phyloP scores from a whole-genome alignment of 37 sponge, comb jelly and placozoan species.

The Chondrilla cf. caribensis region DNA sequence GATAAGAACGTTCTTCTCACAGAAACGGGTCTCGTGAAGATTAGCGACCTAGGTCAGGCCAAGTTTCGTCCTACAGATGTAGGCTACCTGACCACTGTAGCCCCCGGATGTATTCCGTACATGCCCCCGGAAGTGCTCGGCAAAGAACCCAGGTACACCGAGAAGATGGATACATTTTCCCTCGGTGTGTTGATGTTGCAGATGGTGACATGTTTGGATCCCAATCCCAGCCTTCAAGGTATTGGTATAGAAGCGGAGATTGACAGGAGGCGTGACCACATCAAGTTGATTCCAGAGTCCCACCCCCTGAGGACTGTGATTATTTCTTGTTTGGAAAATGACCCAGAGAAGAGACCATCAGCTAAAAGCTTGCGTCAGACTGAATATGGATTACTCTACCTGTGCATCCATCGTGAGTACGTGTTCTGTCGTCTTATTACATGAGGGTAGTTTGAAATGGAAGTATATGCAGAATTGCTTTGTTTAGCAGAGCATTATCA shows the following conservation, averaged over 20 bases:
- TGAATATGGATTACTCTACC: too few relatives aligned
- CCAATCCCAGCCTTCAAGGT: neutral
- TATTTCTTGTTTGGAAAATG: neutral
- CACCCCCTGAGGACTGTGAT: neutral
- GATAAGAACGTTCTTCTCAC: constrained; percentile 10
- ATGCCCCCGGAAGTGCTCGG: constrained; percentile 11
- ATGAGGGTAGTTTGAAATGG: too few relatives aligned
- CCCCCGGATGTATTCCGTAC: constrained; percentile 5
- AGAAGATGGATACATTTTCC: constrained; percentile 11
- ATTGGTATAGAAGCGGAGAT: neutral
- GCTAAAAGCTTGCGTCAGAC: too few relatives aligned
- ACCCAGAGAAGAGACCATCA: constrained; percentile 1
- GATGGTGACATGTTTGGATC: neutral
- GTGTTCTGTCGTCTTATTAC: too few relatives aligned
- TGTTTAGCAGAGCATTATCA: too few relatives aligned
- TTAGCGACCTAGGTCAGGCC: constrained; percentile 2
- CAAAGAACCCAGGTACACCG: neutral
- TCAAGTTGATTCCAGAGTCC: neutral
- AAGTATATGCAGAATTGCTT: too few relatives aligned
- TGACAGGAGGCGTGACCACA: neutral
- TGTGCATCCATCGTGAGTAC: too few relatives aligned
- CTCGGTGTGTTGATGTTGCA: constrained; percentile 6
- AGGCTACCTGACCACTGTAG: neutral
- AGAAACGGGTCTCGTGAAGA: neutral
- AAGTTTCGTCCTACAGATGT: constrained; percentile 12